Percentiles rank a stretch among this genome's conserved stretches.
phyloP scores from a whole-genome alignment of 2,888 invertebrate genomes.

The Lasius platythorax region DNA sequence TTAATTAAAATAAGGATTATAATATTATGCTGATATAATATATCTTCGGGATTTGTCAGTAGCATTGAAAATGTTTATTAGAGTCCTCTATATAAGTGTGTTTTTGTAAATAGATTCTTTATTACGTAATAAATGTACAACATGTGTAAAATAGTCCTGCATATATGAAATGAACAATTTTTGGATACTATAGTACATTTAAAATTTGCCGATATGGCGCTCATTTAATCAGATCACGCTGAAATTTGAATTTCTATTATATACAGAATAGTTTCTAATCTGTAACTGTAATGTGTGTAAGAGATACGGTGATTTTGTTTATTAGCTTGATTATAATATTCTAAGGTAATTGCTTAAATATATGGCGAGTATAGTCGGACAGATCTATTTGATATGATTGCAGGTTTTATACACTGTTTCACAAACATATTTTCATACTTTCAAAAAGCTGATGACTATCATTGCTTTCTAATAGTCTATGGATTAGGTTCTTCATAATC shows the following conservation, averaged over 20 bases:
- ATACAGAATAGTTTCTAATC: conserved; percentile 24
- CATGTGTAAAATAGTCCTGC: conserved; percentile 43
- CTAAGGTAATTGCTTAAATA: conserved; percentile 18
- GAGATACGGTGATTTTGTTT: not conserved
- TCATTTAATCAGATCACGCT: conserved; percentile 1
- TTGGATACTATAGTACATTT: conserved; percentile 3
- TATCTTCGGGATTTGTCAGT: not conserved
- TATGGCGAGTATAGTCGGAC: conserved; percentile 35
- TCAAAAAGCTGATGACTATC: conserved; percentile 1
- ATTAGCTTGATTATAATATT: conserved; percentile 32
- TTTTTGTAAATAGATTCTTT: conserved; percentile 50
- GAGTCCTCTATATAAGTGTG: not conserved
- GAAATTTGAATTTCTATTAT: conserved; percentile 1
- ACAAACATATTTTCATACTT: not conserved
- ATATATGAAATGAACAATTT: conserved; percentile 11
- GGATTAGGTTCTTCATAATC: conserved; percentile 1
- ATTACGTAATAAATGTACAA: conserved; percentile 50
- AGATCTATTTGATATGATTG: conserved; percentile 23
- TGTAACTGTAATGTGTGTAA: not conserved
- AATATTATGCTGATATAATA: not conserved
- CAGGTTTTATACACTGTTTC: not conserved
- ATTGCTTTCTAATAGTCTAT: not conserved
- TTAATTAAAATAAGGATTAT: not conserved
- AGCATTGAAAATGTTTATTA: conserved; percentile 1
- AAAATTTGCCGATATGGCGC: conserved; percentile 5